Conservation (phyloP, 2,113 vertebrate species). For the Pomatostomus ruficeps region DNA sequence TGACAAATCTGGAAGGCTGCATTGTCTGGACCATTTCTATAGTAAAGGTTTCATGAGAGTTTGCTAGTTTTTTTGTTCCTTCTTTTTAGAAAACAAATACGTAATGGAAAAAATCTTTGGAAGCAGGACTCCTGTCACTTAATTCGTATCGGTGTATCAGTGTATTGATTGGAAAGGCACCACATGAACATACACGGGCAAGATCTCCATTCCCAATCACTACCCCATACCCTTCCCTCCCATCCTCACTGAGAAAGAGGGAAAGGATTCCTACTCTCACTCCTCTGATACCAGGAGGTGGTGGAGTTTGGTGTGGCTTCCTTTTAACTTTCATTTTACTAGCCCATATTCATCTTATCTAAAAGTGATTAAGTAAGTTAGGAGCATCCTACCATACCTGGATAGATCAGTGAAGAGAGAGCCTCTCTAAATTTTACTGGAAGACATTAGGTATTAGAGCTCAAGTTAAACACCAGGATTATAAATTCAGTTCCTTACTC, state of each 20-base stretch:
- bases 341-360: background rate
- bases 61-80: background rate
- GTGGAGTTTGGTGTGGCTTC: background rate
- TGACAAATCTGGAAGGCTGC: background rate
- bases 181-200: rapidly evolving
- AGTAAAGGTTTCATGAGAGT: background rate
- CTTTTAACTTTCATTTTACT: background rate
- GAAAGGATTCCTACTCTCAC: background rate
- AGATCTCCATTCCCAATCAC: background rate
- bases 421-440: background rate
- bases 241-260: rapidly evolving
- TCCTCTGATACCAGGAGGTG: background rate
- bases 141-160: background rate
- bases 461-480: background rate
- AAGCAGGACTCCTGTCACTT: background rate
- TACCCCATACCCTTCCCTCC: background rate
- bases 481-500: background rate
- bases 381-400: background rate
- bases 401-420: background rate
- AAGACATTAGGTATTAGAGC: background rate
- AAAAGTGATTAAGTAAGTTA: background rate
- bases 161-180: background rate
- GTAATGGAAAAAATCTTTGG: background rate
- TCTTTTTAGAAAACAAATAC: background rate
- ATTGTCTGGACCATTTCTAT: background rate